Percentiles rank a stretch among this genome's conserved stretches.
Conservation (phyloP, 2,888 invertebrate species). For the Polymixis lichenea region DNA sequence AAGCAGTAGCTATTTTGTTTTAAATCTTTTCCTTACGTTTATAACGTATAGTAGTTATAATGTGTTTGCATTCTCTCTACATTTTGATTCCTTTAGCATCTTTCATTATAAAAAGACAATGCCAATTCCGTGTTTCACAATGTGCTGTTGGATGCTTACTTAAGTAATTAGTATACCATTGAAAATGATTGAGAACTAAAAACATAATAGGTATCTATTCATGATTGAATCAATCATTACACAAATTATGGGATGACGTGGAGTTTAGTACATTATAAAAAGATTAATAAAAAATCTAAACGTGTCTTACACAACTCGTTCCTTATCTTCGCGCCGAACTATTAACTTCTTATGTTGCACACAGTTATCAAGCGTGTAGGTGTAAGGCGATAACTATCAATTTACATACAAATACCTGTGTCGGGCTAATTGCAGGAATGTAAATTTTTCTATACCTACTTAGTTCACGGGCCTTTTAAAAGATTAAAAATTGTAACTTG, state of each 20-base stretch:
- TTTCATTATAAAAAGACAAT: not conserved
- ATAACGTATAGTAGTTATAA: too few species aligned
- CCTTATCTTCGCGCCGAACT: slow-evolving; percentile 41
- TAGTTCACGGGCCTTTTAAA: not conserved
- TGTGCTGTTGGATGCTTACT: not conserved
- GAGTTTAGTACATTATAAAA: slow-evolving; percentile 5
- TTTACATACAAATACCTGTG: slow-evolving; percentile 38
- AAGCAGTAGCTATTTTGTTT: too few species aligned
- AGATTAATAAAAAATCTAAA: slow-evolving; percentile 25
- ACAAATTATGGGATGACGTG: slow-evolving; percentile 13
- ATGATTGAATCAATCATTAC: slow-evolving; percentile 8
- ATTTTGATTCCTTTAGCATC: not conserved
- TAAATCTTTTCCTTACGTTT: not conserved
- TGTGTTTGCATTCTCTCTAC: too few species aligned
- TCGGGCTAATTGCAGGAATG: not conserved
- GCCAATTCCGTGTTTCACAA: not conserved
- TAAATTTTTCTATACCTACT: not conserved
- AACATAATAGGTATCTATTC: not conserved
- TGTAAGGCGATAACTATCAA: slow-evolving; percentile 46
- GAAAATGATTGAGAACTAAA: not conserved
- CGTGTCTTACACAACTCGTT: slow-evolving; percentile 38
- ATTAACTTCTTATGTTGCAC: slow-evolving; percentile 52
- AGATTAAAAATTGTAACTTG: not conserved
- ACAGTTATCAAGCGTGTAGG: slow-evolving; percentile 51
- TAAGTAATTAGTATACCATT: not conserved